phyloP scores from a whole-genome alignment of 2,797 vertebrate species.

The Thamnophis elegans region DNA sequence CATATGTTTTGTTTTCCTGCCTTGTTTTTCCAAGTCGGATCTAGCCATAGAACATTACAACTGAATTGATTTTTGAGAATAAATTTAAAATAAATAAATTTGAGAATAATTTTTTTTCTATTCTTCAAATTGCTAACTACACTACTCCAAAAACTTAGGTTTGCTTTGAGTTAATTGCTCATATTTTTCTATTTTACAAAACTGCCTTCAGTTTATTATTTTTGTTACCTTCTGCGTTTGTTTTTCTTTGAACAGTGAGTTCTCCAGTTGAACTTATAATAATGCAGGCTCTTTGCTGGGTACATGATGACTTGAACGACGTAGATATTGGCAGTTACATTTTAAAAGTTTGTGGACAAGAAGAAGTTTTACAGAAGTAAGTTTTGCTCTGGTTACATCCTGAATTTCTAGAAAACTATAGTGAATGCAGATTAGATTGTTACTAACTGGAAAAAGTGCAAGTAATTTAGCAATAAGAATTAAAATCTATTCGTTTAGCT shows the following conservation, averaged over 20 bases:
- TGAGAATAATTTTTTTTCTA: background rate
- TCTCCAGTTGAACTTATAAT: constrained; percentile 95
- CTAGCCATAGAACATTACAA: background rate
- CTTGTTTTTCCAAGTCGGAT: background rate
- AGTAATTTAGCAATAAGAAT: background rate
- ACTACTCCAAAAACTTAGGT: background rate
- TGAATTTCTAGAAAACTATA: constrained; percentile 11
- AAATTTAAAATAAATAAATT: too few species aligned
- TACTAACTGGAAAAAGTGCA: background rate
- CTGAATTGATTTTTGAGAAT: background rate
- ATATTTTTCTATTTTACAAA: background rate
- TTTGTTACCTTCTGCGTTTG: background rate
- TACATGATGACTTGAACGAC: constrained; percentile 94
- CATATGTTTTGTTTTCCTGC: background rate
- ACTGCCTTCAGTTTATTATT: constrained; percentile 43
- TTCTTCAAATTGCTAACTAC: background rate
- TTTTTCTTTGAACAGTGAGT: constrained; percentile 79
- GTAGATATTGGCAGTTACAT: constrained; percentile 92
- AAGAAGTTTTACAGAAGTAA: constrained; percentile 97
- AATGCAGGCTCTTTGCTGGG: constrained; percentile 98
- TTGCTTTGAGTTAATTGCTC: background rate
- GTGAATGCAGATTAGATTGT: background rate
- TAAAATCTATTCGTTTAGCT: background rate
- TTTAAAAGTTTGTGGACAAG: constrained; percentile 94
- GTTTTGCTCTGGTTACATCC: constrained; percentile 53